Percentiles rank a stretch among this genome's conserved stretches.
phyloP scores from a whole-genome alignment of 2,113 vertebrate genomes.

The Bombycilla garrulus region DNA sequence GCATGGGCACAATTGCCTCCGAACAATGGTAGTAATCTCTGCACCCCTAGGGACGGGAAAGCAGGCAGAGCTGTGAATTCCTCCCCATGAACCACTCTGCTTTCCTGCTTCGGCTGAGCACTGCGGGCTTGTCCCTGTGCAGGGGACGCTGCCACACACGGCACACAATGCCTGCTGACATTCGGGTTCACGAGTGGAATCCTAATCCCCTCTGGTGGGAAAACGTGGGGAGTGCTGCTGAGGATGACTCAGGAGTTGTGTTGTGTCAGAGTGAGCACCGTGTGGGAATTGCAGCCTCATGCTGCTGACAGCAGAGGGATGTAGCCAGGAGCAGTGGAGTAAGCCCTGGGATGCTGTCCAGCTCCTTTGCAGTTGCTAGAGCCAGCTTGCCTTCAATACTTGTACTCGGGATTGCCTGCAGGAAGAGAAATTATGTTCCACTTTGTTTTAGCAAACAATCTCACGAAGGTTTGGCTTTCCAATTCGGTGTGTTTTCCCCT shows the following conservation, averaged over 20 bases:
- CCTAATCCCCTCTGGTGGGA: background rate
- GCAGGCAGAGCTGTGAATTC: background rate
- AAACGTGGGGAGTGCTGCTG: background rate
- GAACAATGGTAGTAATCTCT: background rate
- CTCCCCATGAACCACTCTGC: background rate
- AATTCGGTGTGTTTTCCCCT: background rate
- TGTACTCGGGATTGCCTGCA: background rate
- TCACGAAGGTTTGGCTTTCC: background rate
- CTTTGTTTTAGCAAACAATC: background rate
- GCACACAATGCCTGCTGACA: background rate
- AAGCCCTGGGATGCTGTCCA: background rate
- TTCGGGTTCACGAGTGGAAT: fast-evolving
- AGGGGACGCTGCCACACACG: background rate
- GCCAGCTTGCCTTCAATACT: constrained; percentile 19
- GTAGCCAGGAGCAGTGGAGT: background rate
- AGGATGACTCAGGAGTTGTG: background rate
- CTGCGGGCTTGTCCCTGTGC: background rate
- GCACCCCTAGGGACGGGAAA: background rate
- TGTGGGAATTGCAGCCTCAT: background rate
- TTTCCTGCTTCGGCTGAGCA: background rate
- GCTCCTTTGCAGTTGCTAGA: background rate
- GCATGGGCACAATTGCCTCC: background rate
- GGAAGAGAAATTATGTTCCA: background rate
- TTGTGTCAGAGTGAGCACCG: background rate
- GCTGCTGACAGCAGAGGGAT: background rate